These are phyloP conservation scores for Athrips mouffetella DNA, from an alignment of 2,888 invertebrate species.

Conservation along the genomic window DNA sequence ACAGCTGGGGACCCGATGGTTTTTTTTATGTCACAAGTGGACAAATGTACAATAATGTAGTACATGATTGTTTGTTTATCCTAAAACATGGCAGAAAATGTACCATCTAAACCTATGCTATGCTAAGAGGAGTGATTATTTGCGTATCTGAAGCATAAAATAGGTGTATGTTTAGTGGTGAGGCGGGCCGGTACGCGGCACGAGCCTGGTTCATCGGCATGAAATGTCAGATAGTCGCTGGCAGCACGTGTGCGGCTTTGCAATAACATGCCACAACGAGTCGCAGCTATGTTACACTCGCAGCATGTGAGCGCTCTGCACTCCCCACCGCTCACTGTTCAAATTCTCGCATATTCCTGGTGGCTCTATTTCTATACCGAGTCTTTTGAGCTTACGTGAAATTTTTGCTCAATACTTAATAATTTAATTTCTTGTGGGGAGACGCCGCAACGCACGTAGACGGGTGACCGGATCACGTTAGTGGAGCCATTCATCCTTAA, in stretches of 20 bases:
- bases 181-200: slow-evolving; percentile 31
- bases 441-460: too few species aligned
- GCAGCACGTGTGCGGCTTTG: slow-evolving; percentile 72
- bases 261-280: slow-evolving; percentile 77
- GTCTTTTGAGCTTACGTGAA: slow-evolving; percentile 27
- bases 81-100: too few species aligned
- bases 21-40: too few species aligned
- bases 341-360: slow-evolving; percentile 71
- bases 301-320: slow-evolving; percentile 44
- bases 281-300: slow-evolving; percentile 72
- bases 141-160: neutral
- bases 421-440: too few species aligned
- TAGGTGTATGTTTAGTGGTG: neutral
- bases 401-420: too few species aligned
- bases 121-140: too few species aligned
- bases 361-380: slow-evolving; percentile 55
- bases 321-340: slow-evolving; percentile 65
- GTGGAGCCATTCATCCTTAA: too few species aligned
- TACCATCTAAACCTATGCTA: too few species aligned
- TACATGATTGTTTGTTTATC: too few species aligned
- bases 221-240: slow-evolving; percentile 73
- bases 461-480: too few species aligned
- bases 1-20: too few species aligned
- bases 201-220: slow-evolving; percentile 69
- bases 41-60: too few species aligned